Conservation (phyloP, 2,113 vertebrate genomes). For the Corythornis cristatus region DNA sequence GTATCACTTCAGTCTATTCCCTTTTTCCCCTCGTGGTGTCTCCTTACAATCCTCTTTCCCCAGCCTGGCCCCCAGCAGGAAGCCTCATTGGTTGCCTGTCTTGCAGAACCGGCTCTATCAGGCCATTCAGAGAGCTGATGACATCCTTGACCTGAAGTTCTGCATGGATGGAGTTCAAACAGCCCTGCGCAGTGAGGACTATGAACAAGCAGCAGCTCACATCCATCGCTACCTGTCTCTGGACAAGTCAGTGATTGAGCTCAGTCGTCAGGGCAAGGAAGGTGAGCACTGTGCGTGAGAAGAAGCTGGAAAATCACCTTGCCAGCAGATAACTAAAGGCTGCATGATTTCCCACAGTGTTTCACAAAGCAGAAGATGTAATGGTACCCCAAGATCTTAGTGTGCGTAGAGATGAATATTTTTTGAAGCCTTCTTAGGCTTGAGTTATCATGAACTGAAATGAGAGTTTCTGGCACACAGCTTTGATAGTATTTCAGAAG, state of each 20-base stretch:
- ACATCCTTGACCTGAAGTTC: constrained; percentile 97
- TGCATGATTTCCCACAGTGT: background rate
- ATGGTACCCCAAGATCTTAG: background rate
- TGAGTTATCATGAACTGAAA: background rate
- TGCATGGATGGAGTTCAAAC: constrained; percentile 97
- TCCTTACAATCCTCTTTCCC: background rate
- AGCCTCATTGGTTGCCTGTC: constrained; percentile 1
- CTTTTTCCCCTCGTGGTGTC: rapidly evolving
- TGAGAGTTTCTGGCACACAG: background rate
- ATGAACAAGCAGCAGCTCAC: constrained; percentile 95
- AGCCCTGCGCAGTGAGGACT: constrained; percentile 91
- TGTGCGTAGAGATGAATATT: rapidly evolving
- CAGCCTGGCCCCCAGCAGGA: background rate
- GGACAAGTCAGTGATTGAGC: constrained; percentile 97
- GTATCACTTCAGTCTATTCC: background rate
- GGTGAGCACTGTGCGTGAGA: constrained; percentile 65
- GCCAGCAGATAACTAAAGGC: background rate
- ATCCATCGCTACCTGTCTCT: constrained; percentile 95
- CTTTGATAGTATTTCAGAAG: background rate
- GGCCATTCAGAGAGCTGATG: constrained; percentile 95
- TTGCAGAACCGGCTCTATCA: constrained; percentile 95
- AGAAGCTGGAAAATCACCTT: background rate
- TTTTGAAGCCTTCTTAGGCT: background rate
- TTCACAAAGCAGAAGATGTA: background rate
- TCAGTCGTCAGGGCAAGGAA: constrained; percentile 95